Evolutionary conservation across 2,113 vertebrate genomes (phyloP), one percentile per base, ranked within the genome.

Genomic region (Pagrus major): DNA sequence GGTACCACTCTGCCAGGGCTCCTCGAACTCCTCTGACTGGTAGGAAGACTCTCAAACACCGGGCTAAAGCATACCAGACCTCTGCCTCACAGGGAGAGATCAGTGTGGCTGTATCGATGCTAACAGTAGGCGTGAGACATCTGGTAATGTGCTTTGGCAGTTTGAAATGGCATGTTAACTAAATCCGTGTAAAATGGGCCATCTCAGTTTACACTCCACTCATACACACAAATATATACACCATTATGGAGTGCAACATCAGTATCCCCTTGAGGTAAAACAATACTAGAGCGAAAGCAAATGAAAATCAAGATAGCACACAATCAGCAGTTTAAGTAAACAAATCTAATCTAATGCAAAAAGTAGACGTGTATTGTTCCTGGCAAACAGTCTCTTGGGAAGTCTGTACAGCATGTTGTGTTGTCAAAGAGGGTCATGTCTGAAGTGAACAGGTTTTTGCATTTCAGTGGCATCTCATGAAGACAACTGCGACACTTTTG

Each of bases 141-240:
- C 90, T 92, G 89, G 85, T 81, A 89, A 88, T 87, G 80, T 85
- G 54, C 87, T 93, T 85, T 84, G 79, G 72, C 59, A 80, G 77
- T 86, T 85, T 88, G 86, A 93, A 89, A 93, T 73, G 84, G 83
- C 76, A 74, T 68, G 65, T 89, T 92, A 89, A 76, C 83, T 83
- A 76, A 90, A 89, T 84, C 86, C 70, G 49, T 88, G 87, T 79
- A 86, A 90, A 91, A 88, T 83, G 69, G 78, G 69, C 65, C 83
- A 68, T 88, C 87, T 91, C 84, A 15, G 75, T 88, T 92, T 92
- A 91, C 86, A 90, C 66, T 86, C 31, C 4, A 56, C 61, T 75
- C 49, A 77, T 52, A 71, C 42, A 58, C 64, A 84, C 59, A 83
- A 46, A 86, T 42, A 87, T 27, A 88, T 64, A 74, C 65, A 59